Conservation (phyloP, 2,797 vertebrate genomes). For the Gorsachius magnificus region DNA sequence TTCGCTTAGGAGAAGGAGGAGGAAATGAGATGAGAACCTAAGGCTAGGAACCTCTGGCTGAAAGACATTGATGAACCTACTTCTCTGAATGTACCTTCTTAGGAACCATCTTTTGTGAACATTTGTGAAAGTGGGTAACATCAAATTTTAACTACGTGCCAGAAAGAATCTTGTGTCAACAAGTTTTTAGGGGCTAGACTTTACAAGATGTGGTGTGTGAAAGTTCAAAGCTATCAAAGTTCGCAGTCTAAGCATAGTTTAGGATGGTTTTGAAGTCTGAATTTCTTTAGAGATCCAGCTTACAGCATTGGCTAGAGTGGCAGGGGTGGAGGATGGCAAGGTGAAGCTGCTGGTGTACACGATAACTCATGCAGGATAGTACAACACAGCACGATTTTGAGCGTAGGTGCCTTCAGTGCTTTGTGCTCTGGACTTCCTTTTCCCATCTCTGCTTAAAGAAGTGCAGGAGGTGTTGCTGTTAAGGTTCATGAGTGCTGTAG, state of each 20-base stretch:
- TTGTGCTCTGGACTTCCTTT: neutral
- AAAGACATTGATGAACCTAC: neutral
- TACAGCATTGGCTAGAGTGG: neutral
- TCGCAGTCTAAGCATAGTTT: neutral
- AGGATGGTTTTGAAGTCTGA: neutral
- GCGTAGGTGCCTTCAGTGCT: neutral
- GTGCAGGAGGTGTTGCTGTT: neutral
- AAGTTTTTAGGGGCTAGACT: neutral
- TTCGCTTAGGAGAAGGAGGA: neutral
- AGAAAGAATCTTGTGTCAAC: neutral
- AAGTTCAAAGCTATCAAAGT: neutral
- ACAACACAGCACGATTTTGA: fast-evolving
- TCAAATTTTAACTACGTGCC: neutral
- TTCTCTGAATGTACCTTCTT: neutral
- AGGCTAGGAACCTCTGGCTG: neutral
- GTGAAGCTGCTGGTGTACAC: neutral
- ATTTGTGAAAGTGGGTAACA: neutral
- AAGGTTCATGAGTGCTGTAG: neutral
- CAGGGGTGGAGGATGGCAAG: neutral
- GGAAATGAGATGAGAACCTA: neutral
- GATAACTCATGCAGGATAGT: neutral
- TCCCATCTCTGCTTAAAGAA: neutral
- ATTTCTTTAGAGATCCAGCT: neutral
- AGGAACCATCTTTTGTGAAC: neutral
- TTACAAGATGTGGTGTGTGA: neutral